Percentiles rank a stretch among this genome's conserved stretches.
phyloP scores from a whole-genome alignment of 2,113 vertebrate genomes.

The Trematocara variabile region DNA sequence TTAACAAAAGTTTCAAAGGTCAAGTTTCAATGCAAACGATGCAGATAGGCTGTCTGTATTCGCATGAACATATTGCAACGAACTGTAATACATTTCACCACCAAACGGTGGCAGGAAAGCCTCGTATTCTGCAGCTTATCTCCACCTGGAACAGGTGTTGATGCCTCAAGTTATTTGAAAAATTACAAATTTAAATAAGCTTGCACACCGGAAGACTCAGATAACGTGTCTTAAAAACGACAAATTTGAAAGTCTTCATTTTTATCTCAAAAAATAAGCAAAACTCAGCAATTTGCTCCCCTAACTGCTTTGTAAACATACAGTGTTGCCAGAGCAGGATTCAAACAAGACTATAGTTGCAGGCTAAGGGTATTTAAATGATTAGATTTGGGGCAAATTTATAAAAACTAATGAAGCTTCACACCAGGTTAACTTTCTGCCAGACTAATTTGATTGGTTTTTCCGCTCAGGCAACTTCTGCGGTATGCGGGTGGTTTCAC shows the following conservation, averaged over 20 bases:
- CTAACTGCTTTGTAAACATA: neutral
- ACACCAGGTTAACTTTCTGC: neutral
- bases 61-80: neutral
- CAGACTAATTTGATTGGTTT: conserved; percentile 13
- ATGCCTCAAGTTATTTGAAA: neutral
- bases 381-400: neutral
- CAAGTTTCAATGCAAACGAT: neutral
- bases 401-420: neutral
- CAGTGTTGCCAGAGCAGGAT: neutral
- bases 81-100: conserved; percentile 41
- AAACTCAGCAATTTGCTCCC: neutral
- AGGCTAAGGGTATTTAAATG: neutral
- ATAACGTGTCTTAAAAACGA: neutral
- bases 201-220: neutral
- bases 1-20: neutral
- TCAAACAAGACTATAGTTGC: neutral
- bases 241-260: neutral
- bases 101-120: conserved; percentile 68
- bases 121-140: neutral
- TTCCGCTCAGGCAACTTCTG: conserved; percentile 5
- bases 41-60: neutral
- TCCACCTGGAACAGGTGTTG: conserved; percentile 11
- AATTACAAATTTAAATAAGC: neutral
- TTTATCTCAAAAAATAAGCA: too few relatives aligned
- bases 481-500: neutral